phyloP scores from a whole-genome alignment of 2,113 vertebrate species.

The Eudorcas thomsonii region DNA sequence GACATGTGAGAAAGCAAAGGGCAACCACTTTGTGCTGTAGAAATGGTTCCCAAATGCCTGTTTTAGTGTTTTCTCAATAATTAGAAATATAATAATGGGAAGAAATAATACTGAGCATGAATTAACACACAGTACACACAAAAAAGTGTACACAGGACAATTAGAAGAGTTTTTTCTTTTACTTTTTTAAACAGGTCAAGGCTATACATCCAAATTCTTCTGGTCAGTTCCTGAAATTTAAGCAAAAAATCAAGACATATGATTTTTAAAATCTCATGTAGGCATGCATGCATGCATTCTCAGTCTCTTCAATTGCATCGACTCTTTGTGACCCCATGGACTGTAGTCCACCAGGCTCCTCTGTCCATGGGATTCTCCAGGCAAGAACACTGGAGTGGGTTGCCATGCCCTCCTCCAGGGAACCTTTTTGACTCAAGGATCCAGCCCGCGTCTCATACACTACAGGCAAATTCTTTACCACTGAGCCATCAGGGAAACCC shows the following conservation, averaged over 20 bases:
- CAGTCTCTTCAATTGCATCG: background rate
- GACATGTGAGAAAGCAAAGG: background rate
- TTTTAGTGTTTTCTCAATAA: background rate
- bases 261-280: background rate
- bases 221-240: conserved; percentile 13
- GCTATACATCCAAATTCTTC: background rate
- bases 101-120: background rate
- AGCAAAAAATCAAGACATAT: conserved; percentile 17
- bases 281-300: background rate
- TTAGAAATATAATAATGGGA: background rate
- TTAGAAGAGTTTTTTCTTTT: background rate
- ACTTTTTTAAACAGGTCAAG: background rate
- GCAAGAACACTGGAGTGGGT: background rate
- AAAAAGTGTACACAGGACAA: background rate
- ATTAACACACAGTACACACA: background rate
- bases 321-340: background rate
- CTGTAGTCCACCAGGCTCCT: background rate
- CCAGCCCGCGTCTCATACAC: accelerated
- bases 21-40: background rate
- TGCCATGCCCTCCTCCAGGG: background rate
- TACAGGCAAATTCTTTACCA: background rate
- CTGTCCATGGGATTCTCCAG: background rate
- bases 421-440: background rate
- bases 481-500: background rate
- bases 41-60: background rate